Evolutionary conservation across 2,888 invertebrate genomes (phyloP), one percentile per base, ranked within the genome.

Genomic region (Petrolisthes manimaculis): DNA sequence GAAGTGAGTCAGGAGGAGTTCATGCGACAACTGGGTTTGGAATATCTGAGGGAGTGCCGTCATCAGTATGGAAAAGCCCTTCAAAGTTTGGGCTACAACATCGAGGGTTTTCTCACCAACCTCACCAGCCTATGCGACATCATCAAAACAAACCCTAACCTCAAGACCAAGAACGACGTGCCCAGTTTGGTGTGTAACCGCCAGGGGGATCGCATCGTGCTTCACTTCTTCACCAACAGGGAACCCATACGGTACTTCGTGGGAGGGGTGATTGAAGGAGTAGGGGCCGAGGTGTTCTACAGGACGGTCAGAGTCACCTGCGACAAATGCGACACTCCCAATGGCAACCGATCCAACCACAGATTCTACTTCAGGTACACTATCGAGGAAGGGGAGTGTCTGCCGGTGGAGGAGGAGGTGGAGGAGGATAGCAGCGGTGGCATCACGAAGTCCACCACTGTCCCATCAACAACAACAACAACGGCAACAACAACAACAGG

Each of bases 61-160:
- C 96, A 92, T 95, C 95, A 86, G 96, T 96, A 91, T 94, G 96
- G 97, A 92, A 94, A 96, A 91, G 97, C 97, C 5, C 96, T 97
- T 92, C 95, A 95, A 92, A 96, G 97, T 93, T 95, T 97, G 92
- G 97, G 97, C 91, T 96, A 96, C 86, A 96, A 97, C 93, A 94
- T 97, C 92, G 95, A 95, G 92, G 97, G 97, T 93, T 97, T 97
- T 93, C 94, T 97, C 91, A 96, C 96, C 55, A 97, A 97, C 55
- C 94, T 97, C 86, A 97, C 97, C 93, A 97, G 97, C 88, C 97
- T 97, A 9, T 96, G 97, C 92, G 97, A 97, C 77, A 89, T 91
- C 53, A 75, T 91, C 54, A 87, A 89, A 79, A 89, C 89, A 69
- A 88, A 88, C 74, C 83, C 89, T 8, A 79, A 86, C 79, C 79